Conservation (phyloP, 2,113 vertebrate genomes). For the Cariama cristata region DNA sequence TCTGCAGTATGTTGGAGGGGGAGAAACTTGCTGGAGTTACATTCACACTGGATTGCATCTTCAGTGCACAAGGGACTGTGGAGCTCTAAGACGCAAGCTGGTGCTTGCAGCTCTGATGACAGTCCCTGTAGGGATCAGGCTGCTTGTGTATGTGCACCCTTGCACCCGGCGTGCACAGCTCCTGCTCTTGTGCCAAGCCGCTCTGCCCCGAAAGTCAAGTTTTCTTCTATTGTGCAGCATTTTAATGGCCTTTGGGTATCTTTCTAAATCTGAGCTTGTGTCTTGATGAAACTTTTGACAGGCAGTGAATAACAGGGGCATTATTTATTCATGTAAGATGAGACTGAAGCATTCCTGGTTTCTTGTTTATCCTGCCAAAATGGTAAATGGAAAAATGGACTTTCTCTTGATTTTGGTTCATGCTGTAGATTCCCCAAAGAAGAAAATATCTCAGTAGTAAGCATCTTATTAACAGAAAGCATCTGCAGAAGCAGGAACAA, state of each 20-base stretch:
- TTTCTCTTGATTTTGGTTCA: not conserved
- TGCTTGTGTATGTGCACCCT: not conserved
- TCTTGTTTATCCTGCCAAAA: conserved; percentile 47
- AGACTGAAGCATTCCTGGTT: not conserved
- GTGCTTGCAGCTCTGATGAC: not conserved
- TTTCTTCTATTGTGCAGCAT: not conserved
- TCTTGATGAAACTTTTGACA: conserved; percentile 43
- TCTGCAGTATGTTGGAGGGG: not conserved
- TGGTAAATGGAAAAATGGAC: not conserved
- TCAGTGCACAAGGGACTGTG: not conserved
- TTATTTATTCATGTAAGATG: conserved; percentile 47
- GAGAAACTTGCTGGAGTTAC: not conserved
- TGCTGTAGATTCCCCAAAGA: conserved; percentile 11
- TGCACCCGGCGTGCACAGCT: not conserved
- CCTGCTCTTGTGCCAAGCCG: not conserved
- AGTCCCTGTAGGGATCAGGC: not conserved
- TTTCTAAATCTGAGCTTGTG: not conserved
- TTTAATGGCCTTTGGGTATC: conserved; percentile 9
- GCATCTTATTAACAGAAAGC: conserved; percentile 5
- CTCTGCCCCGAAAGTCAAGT: not conserved
- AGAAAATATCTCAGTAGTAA: conserved; percentile 10
- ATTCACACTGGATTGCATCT: fast-evolving
- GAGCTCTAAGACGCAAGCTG: not conserved
- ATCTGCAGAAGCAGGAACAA: conserved; percentile 27
- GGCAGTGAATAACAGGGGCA: not conserved